These are phyloP conservation scores for Epizoanthus rinbou DNA, from an alignment of 92 coral and sea anemone genomes.

Conservation along the genomic window DNA sequence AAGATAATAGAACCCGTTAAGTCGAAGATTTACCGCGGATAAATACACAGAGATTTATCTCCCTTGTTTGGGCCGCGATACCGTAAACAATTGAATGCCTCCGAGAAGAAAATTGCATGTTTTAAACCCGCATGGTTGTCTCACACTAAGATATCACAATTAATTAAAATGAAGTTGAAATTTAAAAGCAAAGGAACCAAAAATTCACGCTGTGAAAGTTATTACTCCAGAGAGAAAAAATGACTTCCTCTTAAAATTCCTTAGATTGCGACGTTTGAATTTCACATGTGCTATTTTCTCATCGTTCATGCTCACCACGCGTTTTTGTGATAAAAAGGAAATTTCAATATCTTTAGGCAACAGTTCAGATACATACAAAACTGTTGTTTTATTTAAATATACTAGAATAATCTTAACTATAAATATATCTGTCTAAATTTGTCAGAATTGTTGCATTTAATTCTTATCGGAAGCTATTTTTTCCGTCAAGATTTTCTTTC, in stretches of 20 bases:
- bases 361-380: conserved; percentile 13
- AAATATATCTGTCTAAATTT: conserved; percentile 14
- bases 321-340: conserved; percentile 2
- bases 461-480: not conserved
- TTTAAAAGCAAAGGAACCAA: conserved; percentile 31
- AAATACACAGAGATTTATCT: conserved; percentile 40
- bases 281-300: conserved; percentile 18
- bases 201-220: conserved; percentile 9
- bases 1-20: conserved; percentile 30
- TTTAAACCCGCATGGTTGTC: not conserved
- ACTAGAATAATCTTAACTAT: not conserved
- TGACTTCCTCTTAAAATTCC: conserved; percentile 12
- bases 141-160: conserved; percentile 14
- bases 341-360: conserved; percentile 10
- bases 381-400: conserved; percentile 12
- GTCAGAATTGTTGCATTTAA: not conserved
- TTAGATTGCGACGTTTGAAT: not conserved
- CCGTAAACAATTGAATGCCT: conserved; percentile 16
- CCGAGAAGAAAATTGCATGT: not conserved
- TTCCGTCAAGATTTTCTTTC: not conserved
- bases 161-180: conserved; percentile 18
- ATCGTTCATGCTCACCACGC: conserved; percentile 8
- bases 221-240: conserved; percentile 19
- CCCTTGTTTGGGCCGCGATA: conserved; percentile 35
- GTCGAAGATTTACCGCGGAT: conserved; percentile 39